phyloP scores from a whole-genome alignment of 2,888 invertebrate species.

The Morpho helenor region DNA sequence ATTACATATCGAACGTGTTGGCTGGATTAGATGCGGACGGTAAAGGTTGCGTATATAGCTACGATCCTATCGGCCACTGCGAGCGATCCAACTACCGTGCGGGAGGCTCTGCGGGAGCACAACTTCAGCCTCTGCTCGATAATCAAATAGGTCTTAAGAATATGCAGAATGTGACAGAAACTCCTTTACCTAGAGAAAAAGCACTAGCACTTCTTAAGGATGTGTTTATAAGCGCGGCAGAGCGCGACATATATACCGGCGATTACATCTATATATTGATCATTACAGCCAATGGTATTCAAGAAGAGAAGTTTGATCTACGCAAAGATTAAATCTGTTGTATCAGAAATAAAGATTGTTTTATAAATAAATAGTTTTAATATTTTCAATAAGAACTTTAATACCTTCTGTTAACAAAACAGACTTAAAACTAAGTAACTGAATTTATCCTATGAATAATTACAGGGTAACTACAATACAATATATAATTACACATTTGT shows the following conservation, averaged over 20 bases:
- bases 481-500: constrained; percentile 62
- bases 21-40: constrained; percentile 96
- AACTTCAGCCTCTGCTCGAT: constrained; percentile 96
- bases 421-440: constrained; percentile 53
- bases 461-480: constrained; percentile 64
- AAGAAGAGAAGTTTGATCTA: constrained; percentile 86
- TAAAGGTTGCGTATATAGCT: constrained; percentile 96
- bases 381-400: constrained; percentile 27
- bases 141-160: constrained; percentile 97
- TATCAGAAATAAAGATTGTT: constrained; percentile 26
- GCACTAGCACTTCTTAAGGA: constrained; percentile 94
- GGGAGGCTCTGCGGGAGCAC: constrained; percentile 93
- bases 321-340: constrained; percentile 88
- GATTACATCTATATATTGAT: constrained; percentile 92
- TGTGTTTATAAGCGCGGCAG: constrained; percentile 98
- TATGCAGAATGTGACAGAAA: constrained; percentile 83
- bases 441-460: constrained; percentile 59
- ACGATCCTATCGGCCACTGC: constrained; percentile 98
- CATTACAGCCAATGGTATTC: constrained; percentile 92
- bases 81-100: constrained; percentile 92
- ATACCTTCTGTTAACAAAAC: constrained; percentile 31
- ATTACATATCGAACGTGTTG: constrained; percentile 96
- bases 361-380: constrained; percentile 32
- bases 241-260: constrained; percentile 98
- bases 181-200: constrained; percentile 86